Percentiles rank a stretch among this genome's conserved stretches.
These are phyloP conservation scores for Chunga burmeisteri DNA, from an alignment of 2,113 vertebrate species.

Conservation along the genomic window DNA sequence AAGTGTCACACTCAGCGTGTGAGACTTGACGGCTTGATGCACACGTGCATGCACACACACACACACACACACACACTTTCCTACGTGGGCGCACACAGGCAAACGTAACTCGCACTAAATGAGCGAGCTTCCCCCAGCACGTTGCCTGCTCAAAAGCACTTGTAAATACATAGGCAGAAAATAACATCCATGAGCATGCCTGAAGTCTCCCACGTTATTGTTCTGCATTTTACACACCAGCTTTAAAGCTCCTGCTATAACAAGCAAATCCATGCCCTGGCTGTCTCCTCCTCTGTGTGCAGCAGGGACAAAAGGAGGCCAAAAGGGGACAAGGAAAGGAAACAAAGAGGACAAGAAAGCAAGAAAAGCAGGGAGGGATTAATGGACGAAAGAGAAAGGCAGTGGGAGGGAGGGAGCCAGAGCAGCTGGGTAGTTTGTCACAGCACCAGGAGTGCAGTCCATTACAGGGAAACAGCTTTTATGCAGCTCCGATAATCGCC, in stretches of 20 bases:
- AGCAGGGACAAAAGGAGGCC: not conserved
- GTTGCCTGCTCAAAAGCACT: not conserved
- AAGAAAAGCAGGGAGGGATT: not conserved
- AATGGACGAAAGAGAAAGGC: not conserved
- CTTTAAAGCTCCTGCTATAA: not conserved
- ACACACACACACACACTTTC: not conserved
- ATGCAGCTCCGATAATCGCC: not conserved
- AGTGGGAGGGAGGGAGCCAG: not conserved
- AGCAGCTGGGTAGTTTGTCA: conserved; percentile 1
- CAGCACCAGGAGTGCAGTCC: not conserved
- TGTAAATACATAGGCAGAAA: not conserved
- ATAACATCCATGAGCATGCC: not conserved
- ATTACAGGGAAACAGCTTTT: conserved; percentile 25
- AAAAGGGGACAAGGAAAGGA: not conserved
- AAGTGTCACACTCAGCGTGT: not conserved
- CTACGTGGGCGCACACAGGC: fast-evolving
- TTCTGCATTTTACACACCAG: not conserved
- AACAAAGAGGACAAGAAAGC: not conserved
- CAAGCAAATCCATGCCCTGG: not conserved
- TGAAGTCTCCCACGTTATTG: not conserved
- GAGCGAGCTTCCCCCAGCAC: not conserved
- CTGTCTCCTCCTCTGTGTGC: not conserved
- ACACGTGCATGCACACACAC: not conserved
- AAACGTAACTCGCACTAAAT: fast-evolving
- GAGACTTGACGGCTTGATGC: not conserved